Evolutionary conservation across 2,113 vertebrate species (phyloP).

Genomic region (Ibidorhyncha struthersii): DNA sequence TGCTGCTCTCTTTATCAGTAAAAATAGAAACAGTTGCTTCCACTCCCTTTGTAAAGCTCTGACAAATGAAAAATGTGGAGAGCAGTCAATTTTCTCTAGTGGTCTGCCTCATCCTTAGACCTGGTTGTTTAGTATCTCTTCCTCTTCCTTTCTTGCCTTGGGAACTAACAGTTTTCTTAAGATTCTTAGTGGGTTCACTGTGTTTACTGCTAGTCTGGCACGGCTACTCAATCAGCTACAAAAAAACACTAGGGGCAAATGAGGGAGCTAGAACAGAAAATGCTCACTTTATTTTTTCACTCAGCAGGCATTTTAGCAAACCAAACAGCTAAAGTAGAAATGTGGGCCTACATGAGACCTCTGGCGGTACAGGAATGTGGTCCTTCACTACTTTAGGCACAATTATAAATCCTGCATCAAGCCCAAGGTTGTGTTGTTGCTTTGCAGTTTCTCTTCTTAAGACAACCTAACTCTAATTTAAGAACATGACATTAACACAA

Average conservation of each 20-base stretch:
- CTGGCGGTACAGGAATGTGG: accelerated
- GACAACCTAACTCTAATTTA: neutral
- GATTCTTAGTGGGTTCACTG: neutral
- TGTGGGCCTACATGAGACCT: neutral
- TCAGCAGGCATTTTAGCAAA: neutral
- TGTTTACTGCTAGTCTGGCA: neutral
- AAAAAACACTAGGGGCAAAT: neutral
- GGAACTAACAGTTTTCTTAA: neutral
- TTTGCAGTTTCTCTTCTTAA: neutral
- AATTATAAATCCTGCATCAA: neutral
- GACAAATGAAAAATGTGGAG: neutral
- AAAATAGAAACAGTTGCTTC: neutral
- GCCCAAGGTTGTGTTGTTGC: too few relatives aligned
- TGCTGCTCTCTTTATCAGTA: neutral
- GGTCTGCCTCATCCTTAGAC: neutral
- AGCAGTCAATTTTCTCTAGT: neutral
- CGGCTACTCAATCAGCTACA: neutral
- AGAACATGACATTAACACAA: neutral
- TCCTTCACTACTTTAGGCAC: neutral
- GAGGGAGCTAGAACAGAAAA: neutral
- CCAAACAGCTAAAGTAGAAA: neutral
- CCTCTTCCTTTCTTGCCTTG: neutral
- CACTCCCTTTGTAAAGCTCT: neutral
- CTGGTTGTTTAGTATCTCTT: neutral
- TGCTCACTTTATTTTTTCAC: neutral